Percentiles rank a stretch among this genome's conserved stretches.
phyloP scores from a whole-genome alignment of 2,797 vertebrate species.

The Iguana delicatissima region DNA sequence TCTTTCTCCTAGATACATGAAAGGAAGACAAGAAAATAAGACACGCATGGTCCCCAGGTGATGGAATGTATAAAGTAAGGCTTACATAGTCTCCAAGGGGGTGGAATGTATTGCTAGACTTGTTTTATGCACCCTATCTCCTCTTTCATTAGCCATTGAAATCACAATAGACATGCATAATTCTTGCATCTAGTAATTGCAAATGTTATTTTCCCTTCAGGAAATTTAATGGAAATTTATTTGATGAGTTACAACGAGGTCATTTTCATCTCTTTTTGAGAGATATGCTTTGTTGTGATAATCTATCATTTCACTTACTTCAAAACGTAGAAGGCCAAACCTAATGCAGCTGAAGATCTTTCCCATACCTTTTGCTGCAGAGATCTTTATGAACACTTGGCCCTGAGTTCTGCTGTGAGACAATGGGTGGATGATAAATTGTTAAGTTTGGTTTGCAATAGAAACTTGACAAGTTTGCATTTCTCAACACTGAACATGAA shows the following conservation, averaged over 20 bases:
- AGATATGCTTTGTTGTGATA: not conserved
- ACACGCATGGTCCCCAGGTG: not conserved
- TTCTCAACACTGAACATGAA: not conserved
- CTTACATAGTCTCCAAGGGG: too few species aligned
- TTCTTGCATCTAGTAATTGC: not conserved
- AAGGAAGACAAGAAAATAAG: slow-evolving; percentile 12
- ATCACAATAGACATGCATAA: not conserved
- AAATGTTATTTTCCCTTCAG: not conserved
- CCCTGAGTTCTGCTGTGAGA: too few species aligned
- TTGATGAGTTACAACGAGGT: not conserved
- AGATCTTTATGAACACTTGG: too few species aligned
- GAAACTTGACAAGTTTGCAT: not conserved
- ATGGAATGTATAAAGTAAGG: not conserved
- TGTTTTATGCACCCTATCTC: not conserved
- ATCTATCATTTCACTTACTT: not conserved
- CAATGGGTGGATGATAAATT: not conserved
- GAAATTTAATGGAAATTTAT: not conserved
- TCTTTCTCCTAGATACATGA: not conserved
- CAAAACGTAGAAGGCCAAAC: not conserved
- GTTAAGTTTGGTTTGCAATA: not conserved
- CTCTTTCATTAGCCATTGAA: not conserved
- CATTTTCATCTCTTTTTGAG: not conserved
- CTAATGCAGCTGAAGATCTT: not conserved
- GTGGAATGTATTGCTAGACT: not conserved
- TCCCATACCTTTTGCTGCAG: not conserved